phyloP scores from a whole-genome alignment of 2,888 invertebrate genomes.

The Melanargia galathea region DNA sequence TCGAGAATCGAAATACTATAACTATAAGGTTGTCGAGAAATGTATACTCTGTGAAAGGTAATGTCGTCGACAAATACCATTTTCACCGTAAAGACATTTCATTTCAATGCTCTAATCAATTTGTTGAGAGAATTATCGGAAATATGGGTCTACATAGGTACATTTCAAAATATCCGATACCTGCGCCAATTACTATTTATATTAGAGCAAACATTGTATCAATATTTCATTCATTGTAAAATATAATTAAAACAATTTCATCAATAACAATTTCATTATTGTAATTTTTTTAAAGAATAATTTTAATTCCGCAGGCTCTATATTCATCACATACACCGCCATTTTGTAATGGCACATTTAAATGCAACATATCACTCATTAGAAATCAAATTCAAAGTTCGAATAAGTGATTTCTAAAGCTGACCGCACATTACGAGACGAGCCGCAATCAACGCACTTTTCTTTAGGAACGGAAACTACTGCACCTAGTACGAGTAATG shows the following conservation, averaged over 20 bases:
- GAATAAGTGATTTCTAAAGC: neutral
- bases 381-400: slow-evolving; percentile 41
- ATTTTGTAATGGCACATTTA: slow-evolving; percentile 68
- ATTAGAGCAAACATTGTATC: neutral
- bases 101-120: neutral
- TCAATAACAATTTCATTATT: neutral
- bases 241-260: neutral
- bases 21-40: neutral
- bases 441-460: neutral
- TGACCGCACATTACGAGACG: neutral
- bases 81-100: neutral
- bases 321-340: slow-evolving; percentile 45
- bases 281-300: slow-evolving; percentile 2
- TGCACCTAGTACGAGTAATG: neutral
- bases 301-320: neutral
- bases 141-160: slow-evolving; percentile 7
- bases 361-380: slow-evolving; percentile 74
- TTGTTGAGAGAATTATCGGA: slow-evolving; percentile 8
- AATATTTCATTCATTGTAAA: neutral
- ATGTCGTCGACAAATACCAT: too few relatives aligned
- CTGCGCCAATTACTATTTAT: neutral
- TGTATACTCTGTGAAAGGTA: neutral
- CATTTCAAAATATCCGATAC: slow-evolving; percentile 1
- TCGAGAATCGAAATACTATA: too few relatives aligned
- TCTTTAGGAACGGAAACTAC: neutral